Base-by-base conservation (phyloP, 2,888 invertebrate species). In the Epicampocera succincta region DNA sequence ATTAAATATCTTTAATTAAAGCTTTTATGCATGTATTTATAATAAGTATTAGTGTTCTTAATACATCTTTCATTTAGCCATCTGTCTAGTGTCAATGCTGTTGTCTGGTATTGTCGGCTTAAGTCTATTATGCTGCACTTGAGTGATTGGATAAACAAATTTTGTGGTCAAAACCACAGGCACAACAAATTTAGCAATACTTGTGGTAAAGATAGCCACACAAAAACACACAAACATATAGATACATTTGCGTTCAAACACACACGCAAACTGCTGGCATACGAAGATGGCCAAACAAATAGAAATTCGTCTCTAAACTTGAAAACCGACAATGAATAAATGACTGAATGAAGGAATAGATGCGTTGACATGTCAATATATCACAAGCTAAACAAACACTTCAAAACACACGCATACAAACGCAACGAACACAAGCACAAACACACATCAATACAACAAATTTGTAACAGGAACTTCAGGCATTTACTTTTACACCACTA, bases 121-220 rank as follows among this genome's bases (percentile, higher is more conserved):
- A 81, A 76, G 81, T 81, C 81, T 69, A 81, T 81, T 81, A 81
- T 77, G 69, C 77, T 81, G 77, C 81, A 81, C 81, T 77, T 81
- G 77, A 81, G 81, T 81, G 81, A 81, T 81, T 81, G 81, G 81
- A 74, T 81, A 77, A 81, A 81, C 81, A 81, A 81, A 81, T 81
- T 81, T 81, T 81, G 81, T 77, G 77, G 77, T 81, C 77, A 77
- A 69, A 74, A 81, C 81, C 81, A 81, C 77, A 81, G 73, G 77
- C 81, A 81, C 58, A 81, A 81, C 81, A 81, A 81, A 77, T 81
- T 81, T 81, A 81, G 81, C 81, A 81, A 81, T 73, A 81, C 73
- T 81, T 81, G 81, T 69, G 77, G 77, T 52, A 63, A 38, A 44
- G 42, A 50, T 54, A 65, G 12, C 50, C 5, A 65, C 48, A 38